Percentiles rank a stretch among this genome's conserved stretches.
These are phyloP conservation scores for Pycnonotus jocosus DNA, from an alignment of 2,113 vertebrate genomes.

Conservation along the genomic window DNA sequence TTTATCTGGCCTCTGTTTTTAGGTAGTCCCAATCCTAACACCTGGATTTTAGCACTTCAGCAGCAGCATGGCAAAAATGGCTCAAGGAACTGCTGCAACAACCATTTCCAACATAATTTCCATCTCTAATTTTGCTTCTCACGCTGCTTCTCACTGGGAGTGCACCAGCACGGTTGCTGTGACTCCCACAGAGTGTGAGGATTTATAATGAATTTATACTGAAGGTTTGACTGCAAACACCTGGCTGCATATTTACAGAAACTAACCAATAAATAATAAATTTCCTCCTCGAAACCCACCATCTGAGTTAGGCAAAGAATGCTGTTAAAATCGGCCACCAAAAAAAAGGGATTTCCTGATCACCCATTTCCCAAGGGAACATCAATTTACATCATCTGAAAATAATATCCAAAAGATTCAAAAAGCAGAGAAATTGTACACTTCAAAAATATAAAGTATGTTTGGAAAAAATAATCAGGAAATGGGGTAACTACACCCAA, in stretches of 20 bases:
- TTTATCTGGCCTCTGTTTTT: not conserved
- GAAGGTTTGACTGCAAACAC: not conserved
- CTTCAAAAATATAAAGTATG: not conserved
- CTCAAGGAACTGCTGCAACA: not conserved
- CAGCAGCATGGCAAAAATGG: not conserved
- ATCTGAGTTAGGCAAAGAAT: not conserved
- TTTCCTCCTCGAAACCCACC: not conserved
- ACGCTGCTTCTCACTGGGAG: not conserved
- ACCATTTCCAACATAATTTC: rapidly evolving
- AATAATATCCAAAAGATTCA: not conserved
- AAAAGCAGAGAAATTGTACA: not conserved
- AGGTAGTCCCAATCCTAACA: not conserved
- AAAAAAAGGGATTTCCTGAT: not conserved
- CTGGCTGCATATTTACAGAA: not conserved
- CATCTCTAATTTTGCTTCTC: not conserved
- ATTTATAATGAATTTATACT: not conserved
- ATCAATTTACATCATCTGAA: not conserved
- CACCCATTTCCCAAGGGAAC: not conserved
- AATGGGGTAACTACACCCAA: not conserved
- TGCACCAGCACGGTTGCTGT: not conserved
- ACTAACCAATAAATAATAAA: not conserved
- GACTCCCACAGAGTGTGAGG: not conserved
- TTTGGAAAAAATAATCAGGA: not conserved
- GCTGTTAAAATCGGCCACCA: not conserved
- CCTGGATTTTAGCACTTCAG: not conserved